These are phyloP conservation scores for Nephila pilipes DNA, from an alignment of 1,140 invertebrate genomes.

Conservation along the genomic window DNA sequence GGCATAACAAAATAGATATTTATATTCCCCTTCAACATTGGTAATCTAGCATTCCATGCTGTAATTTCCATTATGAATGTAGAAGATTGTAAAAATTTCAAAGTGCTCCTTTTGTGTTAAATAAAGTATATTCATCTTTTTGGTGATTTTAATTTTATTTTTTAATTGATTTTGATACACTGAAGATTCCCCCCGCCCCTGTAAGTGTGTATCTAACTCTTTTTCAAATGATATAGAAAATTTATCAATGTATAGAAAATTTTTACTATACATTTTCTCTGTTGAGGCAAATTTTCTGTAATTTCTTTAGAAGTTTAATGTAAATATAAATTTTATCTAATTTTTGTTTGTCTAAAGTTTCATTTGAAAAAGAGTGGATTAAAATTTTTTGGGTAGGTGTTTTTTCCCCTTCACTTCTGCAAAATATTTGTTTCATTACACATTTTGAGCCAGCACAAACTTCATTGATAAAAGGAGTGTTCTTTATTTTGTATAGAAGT, in stretches of 20 bases:
- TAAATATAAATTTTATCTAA: background rate
- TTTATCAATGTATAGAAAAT: background rate
- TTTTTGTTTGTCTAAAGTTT: background rate
- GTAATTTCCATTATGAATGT: constrained; percentile 1
- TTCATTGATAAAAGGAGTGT: background rate
- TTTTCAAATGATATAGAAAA: constrained; percentile 52
- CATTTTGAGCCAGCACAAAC: background rate
- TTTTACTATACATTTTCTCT: background rate
- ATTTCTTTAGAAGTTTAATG: background rate
- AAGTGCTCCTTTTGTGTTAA: constrained; percentile 9
- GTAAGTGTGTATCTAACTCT: constrained; percentile 7
- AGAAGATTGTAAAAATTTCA: constrained; percentile 3
- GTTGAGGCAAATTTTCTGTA: background rate
- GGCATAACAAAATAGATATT: background rate
- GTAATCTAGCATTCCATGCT: constrained; percentile 23
- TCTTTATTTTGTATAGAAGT: background rate
- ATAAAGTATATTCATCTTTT: constrained; percentile 55
- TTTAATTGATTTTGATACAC: background rate
- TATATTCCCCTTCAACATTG: background rate
- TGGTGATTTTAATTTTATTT: constrained; percentile 42
- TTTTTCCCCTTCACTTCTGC: background rate
- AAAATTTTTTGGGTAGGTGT: background rate
- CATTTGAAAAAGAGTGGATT: constrained; percentile 20
- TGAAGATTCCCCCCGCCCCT: background rate
- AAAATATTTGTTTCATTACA: background rate